phyloP scores from a whole-genome alignment of 2,888 invertebrate species.

The Endomychus coccineus region DNA sequence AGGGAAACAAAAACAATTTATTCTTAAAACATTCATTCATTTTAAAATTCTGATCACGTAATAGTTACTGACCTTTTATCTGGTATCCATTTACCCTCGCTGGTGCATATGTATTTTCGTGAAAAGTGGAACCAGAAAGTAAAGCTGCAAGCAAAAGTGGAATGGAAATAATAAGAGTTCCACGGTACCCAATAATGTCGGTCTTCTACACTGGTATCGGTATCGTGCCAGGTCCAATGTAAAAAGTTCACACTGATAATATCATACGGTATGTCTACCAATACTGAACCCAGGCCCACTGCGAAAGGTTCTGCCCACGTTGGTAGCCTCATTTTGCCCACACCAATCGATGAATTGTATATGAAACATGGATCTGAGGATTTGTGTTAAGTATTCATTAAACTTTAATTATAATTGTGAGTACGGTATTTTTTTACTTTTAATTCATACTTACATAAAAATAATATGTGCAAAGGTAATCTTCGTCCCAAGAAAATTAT shows the following conservation, averaged over 20 bases:
- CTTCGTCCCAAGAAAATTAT: conserved; percentile 64
- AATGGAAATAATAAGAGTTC: conserved; percentile 79
- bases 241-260: conserved; percentile 69
- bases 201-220: conserved; percentile 62
- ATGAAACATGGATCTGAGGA: conserved; percentile 51
- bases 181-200: conserved; percentile 77
- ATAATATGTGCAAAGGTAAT: conserved; percentile 64
- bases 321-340: conserved; percentile 50
- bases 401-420: background rate
- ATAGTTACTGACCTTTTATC: conserved; percentile 26
- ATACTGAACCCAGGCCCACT: conserved; percentile 62
- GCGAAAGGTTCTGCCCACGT: conserved; percentile 55
- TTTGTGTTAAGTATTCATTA: background rate
- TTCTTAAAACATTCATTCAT: background rate
- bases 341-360: conserved; percentile 53
- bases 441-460: conserved; percentile 55
- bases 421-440: background rate
- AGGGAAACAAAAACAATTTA: background rate
- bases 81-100: conserved; percentile 52
- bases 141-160: conserved; percentile 66
- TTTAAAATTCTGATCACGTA: background rate
- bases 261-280: conserved; percentile 74
- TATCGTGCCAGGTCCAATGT: conserved; percentile 82
- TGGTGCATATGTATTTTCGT: conserved; percentile 49
- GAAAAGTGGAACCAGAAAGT: conserved; percentile 58